Base-by-base conservation (phyloP, 2,888 invertebrate genomes). In the Agrypnus murinus region DNA sequence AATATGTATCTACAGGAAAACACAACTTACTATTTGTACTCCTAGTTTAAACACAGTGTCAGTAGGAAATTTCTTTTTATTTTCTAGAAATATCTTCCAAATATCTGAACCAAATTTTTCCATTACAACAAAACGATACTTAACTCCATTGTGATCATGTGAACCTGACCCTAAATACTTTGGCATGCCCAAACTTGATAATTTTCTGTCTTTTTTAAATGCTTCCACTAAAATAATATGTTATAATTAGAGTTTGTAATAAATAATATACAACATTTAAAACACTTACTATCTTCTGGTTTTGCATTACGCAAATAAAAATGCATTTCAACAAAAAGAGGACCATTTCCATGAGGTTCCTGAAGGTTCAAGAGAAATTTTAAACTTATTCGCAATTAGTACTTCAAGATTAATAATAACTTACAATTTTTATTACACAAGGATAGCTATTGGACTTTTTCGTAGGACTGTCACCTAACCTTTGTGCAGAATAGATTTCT, bases 311-410 rank as follows among this genome's bases (percentile, higher is more conserved):
- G 89, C 84, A 93, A 90, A 81, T 95, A 98, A 84, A 97, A 97
- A 86, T 96, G 93, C 87, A 94, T 93, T 87, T 98, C 98, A 55
- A 95, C 95, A 87, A 96, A 99, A 0, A 99, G 86, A 0, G 98
- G 98, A 0, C 98, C 98, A 89, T 97, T 98, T 71, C 89, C 91
- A 84, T 93, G 92, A 8, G 97, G 97, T 87, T 98, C 97, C 94
- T 95, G 77, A n/a, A n/a, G n/a, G n/a, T n/a, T n/a, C n/a, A n/a
- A n/a, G n/a, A n/a, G n/a, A n/a, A n/a, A n/a, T n/a, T n/a, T n/a
- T n/a, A n/a, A n/a, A n/a, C n/a, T n/a, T n/a, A n/a, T n/a, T n/a
- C n/a, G n/a, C n/a, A n/a, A n/a, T n/a, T n/a, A n/a, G n/a, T n/a
- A n/a, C n/a, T n/a, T n/a, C n/a, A n/a, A n/a, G n/a, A n/a, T n/a